Percentiles rank a stretch among this genome's conserved stretches.
Conservation (phyloP, 2,113 vertebrate genomes). For the Micronycteris hirsuta region DNA sequence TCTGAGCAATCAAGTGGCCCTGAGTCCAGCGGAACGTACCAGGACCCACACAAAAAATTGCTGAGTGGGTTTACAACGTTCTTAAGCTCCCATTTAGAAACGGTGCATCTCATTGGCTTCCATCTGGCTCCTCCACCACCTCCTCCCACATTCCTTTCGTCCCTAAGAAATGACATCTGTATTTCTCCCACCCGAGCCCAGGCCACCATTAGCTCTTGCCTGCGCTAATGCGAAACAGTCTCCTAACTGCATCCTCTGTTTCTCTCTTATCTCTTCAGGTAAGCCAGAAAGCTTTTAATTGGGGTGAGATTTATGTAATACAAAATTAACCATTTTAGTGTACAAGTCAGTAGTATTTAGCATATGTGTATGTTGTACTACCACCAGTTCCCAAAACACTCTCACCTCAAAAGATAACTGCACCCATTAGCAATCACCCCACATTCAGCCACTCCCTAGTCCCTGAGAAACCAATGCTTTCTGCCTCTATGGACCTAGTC, state of each 20-base stretch:
- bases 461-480: not conserved
- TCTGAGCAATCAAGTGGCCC: not conserved
- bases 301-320: not conserved
- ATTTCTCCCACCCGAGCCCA: not conserved
- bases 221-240: accelerated
- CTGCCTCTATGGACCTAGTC: not conserved
- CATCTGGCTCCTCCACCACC: not conserved
- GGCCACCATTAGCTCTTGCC: not conserved
- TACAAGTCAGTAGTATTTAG: too few relatives aligned
- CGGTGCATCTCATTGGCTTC: too few relatives aligned
- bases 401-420: too few relatives aligned
- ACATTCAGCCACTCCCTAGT: too few relatives aligned
- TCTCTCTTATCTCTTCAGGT: not conserved
- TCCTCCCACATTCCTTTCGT: not conserved
- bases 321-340: not conserved
- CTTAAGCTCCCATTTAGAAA: not conserved
- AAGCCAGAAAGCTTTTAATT: not conserved
- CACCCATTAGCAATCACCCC: too few relatives aligned
- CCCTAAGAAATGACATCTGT: not conserved
- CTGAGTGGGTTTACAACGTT: accelerated
- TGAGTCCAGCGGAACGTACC: not conserved
- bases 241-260: not conserved
- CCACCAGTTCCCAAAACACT: too few relatives aligned
- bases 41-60: not conserved
- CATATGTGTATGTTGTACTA: too few relatives aligned